Conservation (phyloP, 2,113 vertebrate genomes). For the Pleuronectes platessa region DNA sequence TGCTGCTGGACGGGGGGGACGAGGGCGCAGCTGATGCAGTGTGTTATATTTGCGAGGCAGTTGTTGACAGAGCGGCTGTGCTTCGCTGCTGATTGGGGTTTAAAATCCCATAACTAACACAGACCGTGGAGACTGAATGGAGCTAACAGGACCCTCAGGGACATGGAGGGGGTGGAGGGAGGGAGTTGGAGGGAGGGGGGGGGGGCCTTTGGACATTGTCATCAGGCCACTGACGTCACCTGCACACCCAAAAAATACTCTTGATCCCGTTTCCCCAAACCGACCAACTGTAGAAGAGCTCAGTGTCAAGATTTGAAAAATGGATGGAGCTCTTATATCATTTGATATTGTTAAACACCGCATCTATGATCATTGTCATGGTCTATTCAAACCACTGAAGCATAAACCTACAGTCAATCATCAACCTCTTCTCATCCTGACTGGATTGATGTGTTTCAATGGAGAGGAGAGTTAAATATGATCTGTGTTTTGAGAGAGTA, state of each 20-base stretch:
- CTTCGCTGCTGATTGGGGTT: constrained; percentile 34
- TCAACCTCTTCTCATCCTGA: not conserved
- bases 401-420: not conserved
- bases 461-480: not conserved
- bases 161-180: not conserved
- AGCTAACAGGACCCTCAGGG: constrained; percentile 41
- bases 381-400: not conserved
- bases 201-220: constrained; percentile 38
- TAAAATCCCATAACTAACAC: constrained; percentile 33
- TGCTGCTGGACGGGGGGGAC: not conserved
- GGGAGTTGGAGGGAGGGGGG: constrained; percentile 22
- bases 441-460: not conserved
- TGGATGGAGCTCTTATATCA: not conserved
- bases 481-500: constrained; percentile 5
- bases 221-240: constrained; percentile 62
- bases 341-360: not conserved
- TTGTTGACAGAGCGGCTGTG: constrained; percentile 32
- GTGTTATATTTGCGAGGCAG: constrained; percentile 26
- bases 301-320: not conserved
- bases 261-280: not conserved
- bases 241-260: constrained; percentile 23
- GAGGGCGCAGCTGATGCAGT: constrained; percentile 11
- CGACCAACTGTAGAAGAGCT: not conserved
- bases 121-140: constrained; percentile 33
- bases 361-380: not conserved